Evolutionary conservation across 2,888 invertebrate genomes (phyloP), one percentile per base, ranked within the genome.

Genomic region (Zygothrica quintamaculata): DNA sequence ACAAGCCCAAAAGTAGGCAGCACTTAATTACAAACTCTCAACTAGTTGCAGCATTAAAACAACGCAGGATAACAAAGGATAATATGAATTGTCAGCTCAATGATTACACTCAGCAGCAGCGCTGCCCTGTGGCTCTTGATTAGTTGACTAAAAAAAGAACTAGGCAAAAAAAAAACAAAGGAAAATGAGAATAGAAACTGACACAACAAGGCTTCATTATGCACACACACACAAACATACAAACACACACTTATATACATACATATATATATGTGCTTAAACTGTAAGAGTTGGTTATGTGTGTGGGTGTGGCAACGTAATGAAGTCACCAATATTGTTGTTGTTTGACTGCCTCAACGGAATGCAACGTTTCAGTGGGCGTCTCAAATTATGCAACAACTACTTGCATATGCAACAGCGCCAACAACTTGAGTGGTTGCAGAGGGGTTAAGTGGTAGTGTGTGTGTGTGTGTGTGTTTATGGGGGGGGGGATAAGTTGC

Each of bases 381-480:
- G 44, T 36, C 68, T 58, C 46, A 47, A 72, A 59, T 72, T 72
- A 72, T 72, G 71, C 71, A 72, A 56, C 71, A 71, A 65, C 57
- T 65, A 60, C 44, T 29, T 13, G 60, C n/a, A n/a, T n/a, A n/a
- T n/a, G n/a, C n/a, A n/a, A n/a, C n/a, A n/a, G n/a, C 40, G 18
- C 43, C 52, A 44, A 52, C 52, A 25, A 12, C 42, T 52, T 52
- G 52, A 52, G 26, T 11, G n/a, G 33, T 1, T 9, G 29, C 13
- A 46, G 31, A 15, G 12, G 12, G 12, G 8, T 44, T n/a, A 16
- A 53, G 15, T 12, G 25, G 18, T 7, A 8, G 29, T n/a, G n/a
- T n/a, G n/a, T n/a, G n/a, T n/a, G n/a, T n/a, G n/a, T n/a, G n/a
- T n/a, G n/a, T n/a, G n/a, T n/a, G n/a, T n/a, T n/a, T n/a, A n/a